These are phyloP conservation scores for Dreissena polymorpha DNA, from an alignment of 1,140 invertebrate genomes.

Conservation along the genomic window DNA sequence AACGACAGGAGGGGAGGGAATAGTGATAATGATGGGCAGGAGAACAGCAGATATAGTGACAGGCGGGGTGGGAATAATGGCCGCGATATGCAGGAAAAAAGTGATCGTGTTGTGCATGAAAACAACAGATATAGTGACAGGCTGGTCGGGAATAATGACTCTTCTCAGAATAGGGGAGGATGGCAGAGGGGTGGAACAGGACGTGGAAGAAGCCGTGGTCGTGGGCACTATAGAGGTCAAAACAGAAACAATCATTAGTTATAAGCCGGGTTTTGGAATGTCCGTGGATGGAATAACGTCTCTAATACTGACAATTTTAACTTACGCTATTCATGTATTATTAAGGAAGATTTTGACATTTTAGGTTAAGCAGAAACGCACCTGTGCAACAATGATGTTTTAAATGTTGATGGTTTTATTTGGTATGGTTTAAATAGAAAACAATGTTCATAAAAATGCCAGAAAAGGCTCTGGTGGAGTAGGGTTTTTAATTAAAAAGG, in stretches of 20 bases:
- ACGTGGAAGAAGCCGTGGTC: neutral
- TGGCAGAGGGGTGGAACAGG: neutral
- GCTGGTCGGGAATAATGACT: neutral
- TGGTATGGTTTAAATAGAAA: constrained; percentile 12
- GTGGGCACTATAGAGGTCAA: neutral
- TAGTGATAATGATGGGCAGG: neutral
- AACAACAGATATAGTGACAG: no score
- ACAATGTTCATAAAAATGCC: constrained; percentile 8
- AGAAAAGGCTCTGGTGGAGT: constrained; percentile 29
- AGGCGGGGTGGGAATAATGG: constrained; percentile 10
- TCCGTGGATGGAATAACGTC: constrained; percentile 9
- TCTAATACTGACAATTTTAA: constrained; percentile 22
- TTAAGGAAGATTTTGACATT: constrained; percentile 14
- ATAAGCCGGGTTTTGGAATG: constrained; percentile 10
- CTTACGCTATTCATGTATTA: neutral
- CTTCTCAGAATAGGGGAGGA: neutral
- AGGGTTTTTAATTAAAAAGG: constrained; percentile 34
- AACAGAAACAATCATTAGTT: neutral
- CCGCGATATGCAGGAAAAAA: no score
- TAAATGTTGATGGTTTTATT: constrained; percentile 3
- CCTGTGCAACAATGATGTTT: neutral
- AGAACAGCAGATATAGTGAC: constrained; percentile 1
- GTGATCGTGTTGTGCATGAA: no score
- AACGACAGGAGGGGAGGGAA: neutral
- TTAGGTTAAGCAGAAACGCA: constrained; percentile 15